Base-by-base conservation (phyloP, 2,888 invertebrate genomes). In the Rhagophthalmus giganteus region DNA sequence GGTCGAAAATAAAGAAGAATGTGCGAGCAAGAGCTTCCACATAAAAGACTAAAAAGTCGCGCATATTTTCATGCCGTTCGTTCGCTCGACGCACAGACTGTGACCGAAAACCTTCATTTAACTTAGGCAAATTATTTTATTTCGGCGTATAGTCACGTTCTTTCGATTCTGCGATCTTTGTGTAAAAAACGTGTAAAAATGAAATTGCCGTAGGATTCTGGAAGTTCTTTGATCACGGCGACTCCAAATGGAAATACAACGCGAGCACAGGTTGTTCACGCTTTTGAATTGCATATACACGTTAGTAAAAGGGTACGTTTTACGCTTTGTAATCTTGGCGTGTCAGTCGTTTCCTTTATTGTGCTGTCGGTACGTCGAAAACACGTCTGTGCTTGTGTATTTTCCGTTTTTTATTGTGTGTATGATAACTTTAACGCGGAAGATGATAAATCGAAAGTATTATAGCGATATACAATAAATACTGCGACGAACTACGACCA, bases 101-200 rank as follows among this genome's bases (percentile, higher is more conserved):
- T 39, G 46, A 47, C 39, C 28, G 47, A 47, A 40, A 34, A 39
- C 40, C n/a, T 28, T 48, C 48, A 35, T 41, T 48, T 48, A 48
- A 40, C 48, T 48, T 26, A 20, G 28, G 48, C 39, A 39, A 33
- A 48, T 48, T 48, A 48, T 48, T 48, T 48, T 48, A 48, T 48
- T 48, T 48, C 41, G 27, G 31, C 39, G 39, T 32, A 33, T 32
- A 24, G 47, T 47, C 47, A 39, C 39, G 48, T 48, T 48, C 40
- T 35, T 48, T 48, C 40, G 35, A 35, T 48, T 24, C 28, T 34
- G 30, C 10, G 10, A 26, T 42, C 42, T 42, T 45, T 41, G 40
- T 28, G 48, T n/a, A n/a, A 40, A 41, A 48, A 48, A 31, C 48
- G 48, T 34, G 41, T 41, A 48, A 41, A 48, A 41, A 48, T 48